Conservation (phyloP, 2,113 vertebrate species). For the Telmatochromis brachygnathus region DNA sequence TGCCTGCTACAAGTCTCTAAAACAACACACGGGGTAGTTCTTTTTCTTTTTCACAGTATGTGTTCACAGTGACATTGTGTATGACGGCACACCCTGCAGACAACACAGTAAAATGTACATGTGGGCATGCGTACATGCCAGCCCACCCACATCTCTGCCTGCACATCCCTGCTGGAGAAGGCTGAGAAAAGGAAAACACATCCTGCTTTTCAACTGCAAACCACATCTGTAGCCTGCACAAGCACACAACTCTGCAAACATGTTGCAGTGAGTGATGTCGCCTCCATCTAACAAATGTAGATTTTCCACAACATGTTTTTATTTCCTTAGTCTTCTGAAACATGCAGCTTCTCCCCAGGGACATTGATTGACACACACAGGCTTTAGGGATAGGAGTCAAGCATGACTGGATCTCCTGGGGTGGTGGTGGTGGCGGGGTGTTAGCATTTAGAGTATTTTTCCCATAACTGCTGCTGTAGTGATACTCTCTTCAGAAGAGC, state of each 20-base stretch:
- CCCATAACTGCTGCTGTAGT: slow-evolving; percentile 21
- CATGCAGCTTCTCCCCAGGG: slow-evolving; percentile 47
- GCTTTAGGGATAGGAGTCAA: slow-evolving; percentile 58
- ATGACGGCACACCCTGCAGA: slow-evolving; percentile 41
- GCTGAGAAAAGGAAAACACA: slow-evolving; percentile 16
- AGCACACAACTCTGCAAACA: slow-evolving; percentile 51
- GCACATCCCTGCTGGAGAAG: not conserved
- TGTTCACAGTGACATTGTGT: slow-evolving; percentile 39
- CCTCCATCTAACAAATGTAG: slow-evolving; percentile 54
- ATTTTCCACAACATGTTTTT: slow-evolving; percentile 63
- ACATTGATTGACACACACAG: slow-evolving; percentile 62
- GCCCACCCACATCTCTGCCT: slow-evolving; percentile 42
- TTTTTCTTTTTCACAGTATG: slow-evolving; percentile 26
- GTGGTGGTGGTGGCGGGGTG: not conserved
- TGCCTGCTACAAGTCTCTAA: slow-evolving; percentile 14
- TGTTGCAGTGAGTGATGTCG: slow-evolving; percentile 45
- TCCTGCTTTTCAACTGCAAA: slow-evolving; percentile 28
- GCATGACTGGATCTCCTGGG: slow-evolving; percentile 55
- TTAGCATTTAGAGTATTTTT: slow-evolving; percentile 51
- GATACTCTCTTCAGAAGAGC: slow-evolving; percentile 33
- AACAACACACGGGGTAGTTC: slow-evolving; percentile 30
- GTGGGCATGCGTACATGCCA: slow-evolving; percentile 35
- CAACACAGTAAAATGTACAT: slow-evolving; percentile 28
- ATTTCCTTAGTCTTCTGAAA: slow-evolving; percentile 56
- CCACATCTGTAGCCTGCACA: slow-evolving; percentile 48